Conservation (phyloP, 2,797 vertebrate species). For the Fundulus diaphanus region DNA sequence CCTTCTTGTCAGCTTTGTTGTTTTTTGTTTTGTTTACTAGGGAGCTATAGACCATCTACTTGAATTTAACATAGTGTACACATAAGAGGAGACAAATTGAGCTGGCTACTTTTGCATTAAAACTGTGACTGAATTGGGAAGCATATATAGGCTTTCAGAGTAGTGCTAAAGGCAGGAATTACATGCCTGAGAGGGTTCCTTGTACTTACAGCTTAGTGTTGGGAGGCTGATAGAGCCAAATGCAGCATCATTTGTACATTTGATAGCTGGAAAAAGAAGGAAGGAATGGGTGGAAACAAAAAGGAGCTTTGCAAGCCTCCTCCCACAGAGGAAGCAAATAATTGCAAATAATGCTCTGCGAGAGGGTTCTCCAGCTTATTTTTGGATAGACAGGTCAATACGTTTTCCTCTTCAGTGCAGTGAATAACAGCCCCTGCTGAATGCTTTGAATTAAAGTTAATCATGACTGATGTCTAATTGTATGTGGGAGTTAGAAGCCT, state of each 20-base stretch:
- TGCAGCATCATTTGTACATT: slow-evolving; percentile 35
- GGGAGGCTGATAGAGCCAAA: slow-evolving; percentile 29
- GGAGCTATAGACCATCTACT: slow-evolving; percentile 9
- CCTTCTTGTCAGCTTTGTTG: not conserved
- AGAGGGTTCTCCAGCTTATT: slow-evolving; percentile 14
- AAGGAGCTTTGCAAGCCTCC: slow-evolving; percentile 17
- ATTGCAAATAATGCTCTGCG: slow-evolving; percentile 27
- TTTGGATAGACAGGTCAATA: not conserved
- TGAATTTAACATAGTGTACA: slow-evolving; percentile 13
- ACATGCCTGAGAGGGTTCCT: slow-evolving; percentile 37
- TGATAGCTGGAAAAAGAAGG: slow-evolving; percentile 34
- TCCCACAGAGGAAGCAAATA: slow-evolving; percentile 23
- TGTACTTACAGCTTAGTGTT: slow-evolving; percentile 38
- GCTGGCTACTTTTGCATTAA: slow-evolving; percentile 33
- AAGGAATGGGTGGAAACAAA: slow-evolving; percentile 19
- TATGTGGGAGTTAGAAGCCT: slow-evolving; percentile 17
- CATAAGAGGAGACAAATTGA: slow-evolving; percentile 30
- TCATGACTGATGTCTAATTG: slow-evolving; percentile 41
- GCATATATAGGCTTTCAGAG: slow-evolving; percentile 17
- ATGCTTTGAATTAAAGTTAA: slow-evolving; percentile 51
- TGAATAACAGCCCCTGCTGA: slow-evolving; percentile 48
- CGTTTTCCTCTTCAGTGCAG: slow-evolving; percentile 11
- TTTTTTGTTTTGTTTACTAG: not conserved
- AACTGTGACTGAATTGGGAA: slow-evolving; percentile 28
- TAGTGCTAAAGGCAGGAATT: slow-evolving; percentile 37